Evolutionary conservation across 2,888 invertebrate species (phyloP), one percentile per base, ranked within the genome.

Genomic region (Dendrolimus pini): DNA sequence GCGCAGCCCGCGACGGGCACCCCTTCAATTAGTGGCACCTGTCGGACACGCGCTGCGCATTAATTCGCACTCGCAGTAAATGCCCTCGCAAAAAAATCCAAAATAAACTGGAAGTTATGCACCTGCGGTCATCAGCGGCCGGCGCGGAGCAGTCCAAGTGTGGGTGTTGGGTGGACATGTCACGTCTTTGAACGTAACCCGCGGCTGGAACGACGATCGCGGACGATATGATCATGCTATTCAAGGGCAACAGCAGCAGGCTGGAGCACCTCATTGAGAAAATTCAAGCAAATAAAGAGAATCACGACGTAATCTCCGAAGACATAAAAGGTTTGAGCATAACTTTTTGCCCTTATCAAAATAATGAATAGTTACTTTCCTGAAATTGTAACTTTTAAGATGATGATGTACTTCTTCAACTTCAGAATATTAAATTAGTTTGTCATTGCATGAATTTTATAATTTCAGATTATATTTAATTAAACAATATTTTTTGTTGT

Each of bases 231-330:
- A 91, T 91, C 85, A 96, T 96, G 96, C 91, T 96, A 83, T 96
- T 96, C 92, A 96, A 96, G 81, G 96, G 96, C 65, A 96, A 96
- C 84, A 96, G 96, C 90, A 95, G 95, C 79, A 92, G 95, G 72
- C 89, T 96, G 80, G 96, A 96, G 84, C 94, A 95, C 78, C 93
- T 96, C 71, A 96, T 96, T 69, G 96, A 96, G 83, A 96, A 96
- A 89, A 96, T 96, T 70, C 96, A 96, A 81, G 95, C 95, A 7
- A 95, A 94, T 73, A 96, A 96, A 89, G 96, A 96, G 80, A 94
- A 93, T 68, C 93, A 91, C 86, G 91, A 91, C 75, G 89, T 89
- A 58, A 85, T 80, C 10, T 73, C 91, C 7, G 92, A 91, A 61
- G 91, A 91, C 62, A 77, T 92, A 66, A 92, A 91, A 86, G 91